A percentile compares a stretch with the other conserved stretches of the same genome.
These are phyloP conservation scores for Sardinella longiceps DNA, from an alignment of 2,797 vertebrate species.

Conservation along the genomic window DNA sequence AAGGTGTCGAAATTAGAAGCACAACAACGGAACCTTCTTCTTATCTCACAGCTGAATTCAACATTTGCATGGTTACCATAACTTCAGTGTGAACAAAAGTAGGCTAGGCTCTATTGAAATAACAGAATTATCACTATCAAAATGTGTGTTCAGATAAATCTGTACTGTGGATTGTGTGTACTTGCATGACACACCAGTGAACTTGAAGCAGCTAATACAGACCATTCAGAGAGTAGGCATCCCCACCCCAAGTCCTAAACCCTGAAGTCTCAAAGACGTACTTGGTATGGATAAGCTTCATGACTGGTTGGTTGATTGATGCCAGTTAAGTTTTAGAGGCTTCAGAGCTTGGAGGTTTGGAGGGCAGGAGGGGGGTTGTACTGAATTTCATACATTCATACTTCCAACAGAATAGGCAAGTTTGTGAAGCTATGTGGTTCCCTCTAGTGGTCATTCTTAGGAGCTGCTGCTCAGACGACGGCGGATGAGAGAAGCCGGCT, in stretches of 20 bases:
- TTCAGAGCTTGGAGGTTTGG: no score
- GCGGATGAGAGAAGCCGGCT: constrained; percentile 49
- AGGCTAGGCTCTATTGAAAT: background rate
- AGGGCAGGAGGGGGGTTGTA: no score
- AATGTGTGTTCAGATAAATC: background rate
- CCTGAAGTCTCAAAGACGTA: no score
- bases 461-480: constrained; percentile 65
- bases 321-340: no score
- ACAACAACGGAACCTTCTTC: constrained; percentile 5
- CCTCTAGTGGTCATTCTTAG: constrained; percentile 38
- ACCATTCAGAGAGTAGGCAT: background rate
- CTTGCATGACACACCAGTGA: background rate
- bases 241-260: no score
- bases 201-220: background rate
- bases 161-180: background rate
- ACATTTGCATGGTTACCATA: constrained; percentile 11
- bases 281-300: no score
- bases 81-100: constrained; percentile 13
- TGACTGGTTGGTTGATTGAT: no score
- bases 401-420: background rate
- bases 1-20: constrained; percentile 3
- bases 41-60: background rate
- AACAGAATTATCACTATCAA: background rate
- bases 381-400: no score
- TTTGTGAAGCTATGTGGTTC: background rate